These are phyloP conservation scores for Dermatemys mawii DNA, from an alignment of 2,113 vertebrate species.

Conservation along the genomic window DNA sequence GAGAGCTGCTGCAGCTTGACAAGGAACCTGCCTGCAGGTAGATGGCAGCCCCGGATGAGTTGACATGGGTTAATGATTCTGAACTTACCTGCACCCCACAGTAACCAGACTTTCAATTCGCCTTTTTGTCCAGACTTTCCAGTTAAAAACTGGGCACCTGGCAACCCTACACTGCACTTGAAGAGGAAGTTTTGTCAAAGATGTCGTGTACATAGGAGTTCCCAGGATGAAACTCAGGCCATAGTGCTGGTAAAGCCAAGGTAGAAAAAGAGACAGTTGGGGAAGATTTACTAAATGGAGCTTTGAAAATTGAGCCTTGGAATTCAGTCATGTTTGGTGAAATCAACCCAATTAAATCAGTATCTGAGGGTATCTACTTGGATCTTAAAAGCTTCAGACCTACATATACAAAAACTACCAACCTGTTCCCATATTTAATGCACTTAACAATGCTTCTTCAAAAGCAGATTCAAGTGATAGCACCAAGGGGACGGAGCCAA, in stretches of 20 bases:
- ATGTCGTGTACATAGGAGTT: background rate
- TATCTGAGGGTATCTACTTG: background rate
- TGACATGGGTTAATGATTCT: too few species aligned
- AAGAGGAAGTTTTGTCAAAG: background rate
- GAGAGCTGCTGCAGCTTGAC: too few species aligned
- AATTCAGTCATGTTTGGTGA: background rate
- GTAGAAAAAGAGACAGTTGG: background rate
- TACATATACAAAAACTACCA: background rate
- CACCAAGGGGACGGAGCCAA: conserved; percentile 23
- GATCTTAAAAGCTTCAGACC: background rate
- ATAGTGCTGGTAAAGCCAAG: background rate
- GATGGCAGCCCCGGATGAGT: too few species aligned
- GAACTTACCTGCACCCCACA: too few species aligned
- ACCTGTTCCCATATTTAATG: background rate
- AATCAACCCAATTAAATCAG: background rate
- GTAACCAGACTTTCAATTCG: too few species aligned
- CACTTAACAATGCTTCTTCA: background rate
- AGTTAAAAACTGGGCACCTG: too few species aligned
- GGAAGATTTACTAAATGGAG: background rate
- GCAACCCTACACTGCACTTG: background rate
- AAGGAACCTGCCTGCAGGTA: too few species aligned
- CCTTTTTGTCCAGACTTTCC: too few species aligned
- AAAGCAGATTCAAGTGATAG: conserved; percentile 26
- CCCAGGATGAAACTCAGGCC: background rate
- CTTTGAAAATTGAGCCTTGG: background rate